Evolutionary conservation across 2,888 invertebrate species (phyloP).

Genomic region (Thelaira solivaga): DNA sequence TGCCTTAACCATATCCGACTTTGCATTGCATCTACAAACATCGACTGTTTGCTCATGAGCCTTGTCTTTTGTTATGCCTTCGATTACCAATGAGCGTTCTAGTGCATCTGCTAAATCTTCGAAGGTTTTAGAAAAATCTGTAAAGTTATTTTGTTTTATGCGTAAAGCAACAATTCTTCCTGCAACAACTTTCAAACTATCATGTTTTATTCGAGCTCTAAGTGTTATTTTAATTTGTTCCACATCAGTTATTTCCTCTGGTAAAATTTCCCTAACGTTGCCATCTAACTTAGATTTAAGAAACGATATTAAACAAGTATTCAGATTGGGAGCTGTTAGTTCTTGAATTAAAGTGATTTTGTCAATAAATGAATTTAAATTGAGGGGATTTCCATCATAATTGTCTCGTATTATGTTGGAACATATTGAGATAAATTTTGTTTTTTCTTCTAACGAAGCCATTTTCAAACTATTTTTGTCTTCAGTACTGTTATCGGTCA

Average conservation of each 20-base stretch:
- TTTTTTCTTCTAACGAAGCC: conserved; percentile 22
- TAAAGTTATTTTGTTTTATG: neutral
- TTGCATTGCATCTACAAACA: neutral
- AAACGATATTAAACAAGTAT: neutral
- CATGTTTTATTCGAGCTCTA: neutral
- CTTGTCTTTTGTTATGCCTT: neutral
- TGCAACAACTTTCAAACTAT: neutral
- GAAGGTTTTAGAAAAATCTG: neutral
- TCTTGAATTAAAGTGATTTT: conserved; percentile 3
- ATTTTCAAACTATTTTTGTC: neutral
- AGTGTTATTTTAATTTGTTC: neutral
- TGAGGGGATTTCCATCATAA: conserved; percentile 8
- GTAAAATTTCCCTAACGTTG: neutral
- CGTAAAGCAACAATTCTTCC: neutral
- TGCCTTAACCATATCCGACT: neutral
- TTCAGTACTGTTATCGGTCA: neutral
- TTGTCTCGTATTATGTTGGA: neutral
- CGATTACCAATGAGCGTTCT: neutral
- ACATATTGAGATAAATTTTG: neutral
- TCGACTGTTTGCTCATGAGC: neutral
- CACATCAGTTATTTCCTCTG: neutral
- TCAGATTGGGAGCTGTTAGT: neutral
- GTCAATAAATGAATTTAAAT: neutral
- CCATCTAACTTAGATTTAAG: neutral
- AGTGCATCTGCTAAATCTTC: neutral